phyloP scores from a whole-genome alignment of 2,113 vertebrate genomes.

The Urocolius indicus region DNA sequence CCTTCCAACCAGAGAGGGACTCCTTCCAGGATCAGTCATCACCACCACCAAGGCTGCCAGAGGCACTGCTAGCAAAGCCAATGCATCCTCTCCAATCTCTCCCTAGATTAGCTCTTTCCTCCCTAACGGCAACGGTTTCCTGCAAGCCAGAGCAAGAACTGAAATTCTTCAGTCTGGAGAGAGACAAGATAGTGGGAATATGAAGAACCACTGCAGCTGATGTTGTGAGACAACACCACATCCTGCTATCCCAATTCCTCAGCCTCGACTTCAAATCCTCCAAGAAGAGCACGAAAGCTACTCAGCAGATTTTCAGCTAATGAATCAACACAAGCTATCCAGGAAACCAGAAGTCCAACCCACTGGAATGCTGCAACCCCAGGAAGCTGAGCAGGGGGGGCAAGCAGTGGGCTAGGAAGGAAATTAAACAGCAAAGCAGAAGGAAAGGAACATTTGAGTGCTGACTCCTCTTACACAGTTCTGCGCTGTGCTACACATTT shows the following conservation, averaged over 20 bases:
- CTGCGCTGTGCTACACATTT: not conserved
- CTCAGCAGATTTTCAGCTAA: conserved; percentile 65
- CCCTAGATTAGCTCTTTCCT: conserved; percentile 42
- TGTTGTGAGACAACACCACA: conserved; percentile 21
- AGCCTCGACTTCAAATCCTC: not conserved
- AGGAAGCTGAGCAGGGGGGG: not conserved
- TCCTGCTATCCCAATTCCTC: conserved; percentile 37
- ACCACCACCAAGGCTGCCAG: not conserved
- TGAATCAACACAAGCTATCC: conserved; percentile 56
- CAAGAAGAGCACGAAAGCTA: conserved; percentile 26
- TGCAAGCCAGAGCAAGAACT: conserved; percentile 27
- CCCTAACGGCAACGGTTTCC: conserved; percentile 20
- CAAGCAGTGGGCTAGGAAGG: conserved; percentile 28
- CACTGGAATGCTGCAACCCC: conserved; percentile 44
- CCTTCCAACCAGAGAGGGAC: not conserved
- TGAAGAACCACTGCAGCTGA: not conserved
- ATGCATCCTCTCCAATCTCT: conserved; percentile 36
- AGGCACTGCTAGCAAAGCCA: conserved; percentile 33
- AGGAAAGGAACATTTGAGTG: conserved; percentile 28
- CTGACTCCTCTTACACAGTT: not conserved
- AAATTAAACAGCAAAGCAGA: conserved; percentile 45
- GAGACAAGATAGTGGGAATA: not conserved
- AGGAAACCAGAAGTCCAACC: conserved; percentile 65
- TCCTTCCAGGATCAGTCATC: conserved; percentile 54
- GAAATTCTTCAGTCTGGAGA: conserved; percentile 11